Conservation (phyloP, 2,113 vertebrate species). For the Vicugna pacos region DNA sequence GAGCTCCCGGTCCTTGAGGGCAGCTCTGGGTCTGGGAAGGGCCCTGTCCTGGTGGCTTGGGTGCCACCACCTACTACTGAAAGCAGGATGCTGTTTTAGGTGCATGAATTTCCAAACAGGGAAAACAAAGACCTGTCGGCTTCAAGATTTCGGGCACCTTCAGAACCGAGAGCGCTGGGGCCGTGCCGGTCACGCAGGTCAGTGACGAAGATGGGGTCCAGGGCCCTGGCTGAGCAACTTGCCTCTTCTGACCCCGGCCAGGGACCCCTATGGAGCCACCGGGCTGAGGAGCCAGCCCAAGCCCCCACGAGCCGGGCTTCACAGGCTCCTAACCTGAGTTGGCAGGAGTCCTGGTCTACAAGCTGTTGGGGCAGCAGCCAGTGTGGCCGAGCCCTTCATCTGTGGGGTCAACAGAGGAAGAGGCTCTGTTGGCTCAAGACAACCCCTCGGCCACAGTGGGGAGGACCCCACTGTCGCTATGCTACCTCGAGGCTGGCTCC, state of each 20-base stretch:
- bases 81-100: not conserved
- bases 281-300: not conserved
- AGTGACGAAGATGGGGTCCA: not conserved
- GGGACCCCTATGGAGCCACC: not conserved
- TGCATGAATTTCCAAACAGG: not conserved
- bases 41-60: not conserved
- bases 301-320: accelerated
- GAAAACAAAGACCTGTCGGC: not conserved
- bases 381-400: accelerated
- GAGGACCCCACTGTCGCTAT: accelerated
- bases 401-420: not conserved
- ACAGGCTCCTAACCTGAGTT: not conserved
- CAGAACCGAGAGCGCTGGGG: accelerated
- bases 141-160: accelerated
- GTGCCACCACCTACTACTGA: accelerated
- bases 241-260: not conserved
- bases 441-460: accelerated
- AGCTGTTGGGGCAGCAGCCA: not conserved
- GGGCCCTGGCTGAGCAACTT: not conserved
- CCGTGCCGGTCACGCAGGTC: accelerated
- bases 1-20: accelerated
- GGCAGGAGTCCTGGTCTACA: not conserved
- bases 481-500: not conserved
- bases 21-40: not conserved
- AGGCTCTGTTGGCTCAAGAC: not conserved